Evolutionary conservation across 2,888 invertebrate species (phyloP).

Genomic region (Hydroisotoma schaefferi): DNA sequence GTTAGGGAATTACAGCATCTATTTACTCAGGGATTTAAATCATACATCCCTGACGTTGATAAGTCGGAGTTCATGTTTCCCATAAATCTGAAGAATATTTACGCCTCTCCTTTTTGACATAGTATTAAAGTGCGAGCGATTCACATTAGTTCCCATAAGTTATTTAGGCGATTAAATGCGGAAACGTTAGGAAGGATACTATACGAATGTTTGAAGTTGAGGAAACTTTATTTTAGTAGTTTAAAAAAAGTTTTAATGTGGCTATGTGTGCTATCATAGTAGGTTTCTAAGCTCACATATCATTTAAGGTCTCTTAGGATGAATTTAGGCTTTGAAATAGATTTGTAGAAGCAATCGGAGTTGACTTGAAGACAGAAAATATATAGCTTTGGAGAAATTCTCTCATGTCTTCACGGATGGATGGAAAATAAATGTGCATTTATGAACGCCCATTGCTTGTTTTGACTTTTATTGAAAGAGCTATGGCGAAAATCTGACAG

Average conservation of each 20-base stretch:
- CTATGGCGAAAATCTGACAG: constrained; percentile 1
- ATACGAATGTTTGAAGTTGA: too few species aligned
- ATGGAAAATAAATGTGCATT: constrained; percentile 10
- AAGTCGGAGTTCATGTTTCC: constrained; percentile 44
- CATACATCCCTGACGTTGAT: constrained; percentile 43
- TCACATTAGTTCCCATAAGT: constrained; percentile 16
- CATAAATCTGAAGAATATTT: constrained; percentile 40
- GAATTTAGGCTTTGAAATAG: too few species aligned
- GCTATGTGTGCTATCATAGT: too few species aligned
- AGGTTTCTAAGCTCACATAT: too few species aligned
- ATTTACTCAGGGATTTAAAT: too few species aligned
- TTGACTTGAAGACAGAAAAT: too few species aligned
- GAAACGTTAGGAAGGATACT: neutral
- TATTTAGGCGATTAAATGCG: neutral
- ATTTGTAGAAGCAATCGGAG: too few species aligned
- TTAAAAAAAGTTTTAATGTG: too few species aligned
- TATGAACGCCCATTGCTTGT: constrained; percentile 11
- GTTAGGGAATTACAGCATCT: too few species aligned
- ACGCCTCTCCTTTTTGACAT: constrained; percentile 21
- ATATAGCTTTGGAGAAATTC: too few species aligned
- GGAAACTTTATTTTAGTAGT: too few species aligned
- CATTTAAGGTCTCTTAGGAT: too few species aligned
- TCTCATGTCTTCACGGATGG: neutral
- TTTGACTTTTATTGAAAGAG: constrained; percentile 16
- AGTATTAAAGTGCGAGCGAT: constrained; percentile 30